Evolutionary conservation across 37 sponge, comb jelly and placozoan genomes (phyloP).

Genomic region (Agelas oroides): DNA sequence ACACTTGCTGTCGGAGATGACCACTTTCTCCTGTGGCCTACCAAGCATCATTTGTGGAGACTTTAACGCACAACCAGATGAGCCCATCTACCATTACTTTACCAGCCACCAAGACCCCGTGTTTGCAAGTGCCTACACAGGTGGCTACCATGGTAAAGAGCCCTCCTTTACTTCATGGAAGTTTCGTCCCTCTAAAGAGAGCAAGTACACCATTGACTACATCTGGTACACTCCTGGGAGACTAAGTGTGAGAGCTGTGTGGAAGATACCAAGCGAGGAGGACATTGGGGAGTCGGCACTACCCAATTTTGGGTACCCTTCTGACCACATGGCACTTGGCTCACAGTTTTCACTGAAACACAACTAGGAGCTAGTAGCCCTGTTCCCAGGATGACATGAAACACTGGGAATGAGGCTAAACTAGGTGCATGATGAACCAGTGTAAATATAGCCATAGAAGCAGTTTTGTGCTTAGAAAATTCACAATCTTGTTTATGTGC

Average conservation of each 20-base stretch:
- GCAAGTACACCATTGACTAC: constrained; percentile 73
- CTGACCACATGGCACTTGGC: constrained; percentile 77
- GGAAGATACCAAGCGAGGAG: constrained; percentile 34
- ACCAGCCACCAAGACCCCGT: not conserved
- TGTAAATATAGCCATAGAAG: too few relatives aligned
- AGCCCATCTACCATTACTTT: constrained; percentile 58
- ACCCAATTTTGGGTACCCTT: constrained; percentile 59
- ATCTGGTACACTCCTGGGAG: constrained; percentile 61
- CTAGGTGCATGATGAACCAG: too few relatives aligned
- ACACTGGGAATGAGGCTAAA: not conserved
- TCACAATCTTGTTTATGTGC: too few relatives aligned
- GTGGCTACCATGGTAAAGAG: constrained; percentile 36
- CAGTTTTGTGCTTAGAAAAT: too few relatives aligned
- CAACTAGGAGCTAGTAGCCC: not conserved
- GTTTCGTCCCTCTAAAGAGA: constrained; percentile 45
- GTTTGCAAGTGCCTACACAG: constrained; percentile 37
- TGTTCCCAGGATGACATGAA: not conserved
- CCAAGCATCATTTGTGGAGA: constrained; percentile 74
- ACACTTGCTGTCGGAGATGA: constrained; percentile 50
- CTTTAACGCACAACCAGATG: constrained; percentile 71
- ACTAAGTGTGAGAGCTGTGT: constrained; percentile 13
- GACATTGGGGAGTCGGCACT: constrained; percentile 62
- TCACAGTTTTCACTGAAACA: constrained; percentile 30
- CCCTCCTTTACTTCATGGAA: constrained; percentile 81
- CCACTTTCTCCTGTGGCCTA: constrained; percentile 8